A percentile compares a stretch with the other conserved stretches of the same genome.
These are phyloP conservation scores for Diabrotica balteata DNA, from an alignment of 2,888 invertebrate genomes.

Conservation along the genomic window DNA sequence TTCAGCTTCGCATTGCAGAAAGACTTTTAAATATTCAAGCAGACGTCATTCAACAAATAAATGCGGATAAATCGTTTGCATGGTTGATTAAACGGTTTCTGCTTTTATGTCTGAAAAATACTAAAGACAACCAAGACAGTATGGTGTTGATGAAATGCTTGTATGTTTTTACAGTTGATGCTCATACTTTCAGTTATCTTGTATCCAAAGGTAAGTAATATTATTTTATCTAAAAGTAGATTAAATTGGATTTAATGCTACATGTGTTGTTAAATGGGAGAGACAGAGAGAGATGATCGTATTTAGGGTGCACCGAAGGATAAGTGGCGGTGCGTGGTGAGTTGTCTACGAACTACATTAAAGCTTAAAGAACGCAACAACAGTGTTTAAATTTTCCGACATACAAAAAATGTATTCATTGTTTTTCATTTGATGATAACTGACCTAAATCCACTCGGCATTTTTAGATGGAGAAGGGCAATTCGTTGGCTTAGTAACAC, in stretches of 20 bases:
- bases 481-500: too few relatives aligned
- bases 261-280: too few relatives aligned
- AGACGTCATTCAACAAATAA: constrained; percentile 40
- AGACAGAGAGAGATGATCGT: too few relatives aligned
- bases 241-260: neutral
- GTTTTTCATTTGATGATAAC: too few relatives aligned
- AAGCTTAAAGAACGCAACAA: too few relatives aligned
- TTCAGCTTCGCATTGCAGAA: constrained; percentile 53
- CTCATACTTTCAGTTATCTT: constrained; percentile 64
- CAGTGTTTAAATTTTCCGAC: too few relatives aligned
- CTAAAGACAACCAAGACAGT: constrained; percentile 53
- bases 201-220: constrained; percentile 63
- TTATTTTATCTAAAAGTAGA: neutral
- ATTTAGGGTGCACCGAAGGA: too few relatives aligned
- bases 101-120: constrained; percentile 52
- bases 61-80: constrained; percentile 55
- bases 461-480: too few relatives aligned
- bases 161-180: constrained; percentile 72
- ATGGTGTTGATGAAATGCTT: constrained; percentile 80
- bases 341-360: too few relatives aligned
- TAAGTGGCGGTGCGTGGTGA: too few relatives aligned
- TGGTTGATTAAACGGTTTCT: constrained; percentile 60
- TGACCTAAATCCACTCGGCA: too few relatives aligned
- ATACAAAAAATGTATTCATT: too few relatives aligned
- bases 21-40: constrained; percentile 57